Conservation (phyloP, 2,888 invertebrate species). For the Luffia ferchaultella region DNA sequence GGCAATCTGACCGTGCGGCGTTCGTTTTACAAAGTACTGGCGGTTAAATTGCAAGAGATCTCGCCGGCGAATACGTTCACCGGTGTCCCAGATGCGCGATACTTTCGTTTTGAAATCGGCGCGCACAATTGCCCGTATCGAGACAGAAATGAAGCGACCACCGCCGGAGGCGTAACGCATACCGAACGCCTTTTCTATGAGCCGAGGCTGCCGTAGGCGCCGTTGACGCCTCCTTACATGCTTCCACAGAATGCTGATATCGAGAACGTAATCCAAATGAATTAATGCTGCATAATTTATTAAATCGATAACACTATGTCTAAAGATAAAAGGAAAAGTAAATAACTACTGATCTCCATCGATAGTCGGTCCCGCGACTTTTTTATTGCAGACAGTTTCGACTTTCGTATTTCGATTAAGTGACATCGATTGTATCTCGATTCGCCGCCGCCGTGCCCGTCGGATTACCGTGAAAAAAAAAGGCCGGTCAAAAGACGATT, state of each 20-base stretch:
- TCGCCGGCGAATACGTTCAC: conserved; percentile 61
- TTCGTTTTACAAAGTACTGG: conserved; percentile 44
- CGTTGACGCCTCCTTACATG: neutral
- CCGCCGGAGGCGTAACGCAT: conserved; percentile 35
- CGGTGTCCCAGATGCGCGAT: conserved; percentile 59
- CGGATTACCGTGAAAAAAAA: neutral
- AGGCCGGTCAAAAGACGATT: neutral
- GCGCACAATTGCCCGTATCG: conserved; percentile 63
- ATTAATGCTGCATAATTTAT: neutral
- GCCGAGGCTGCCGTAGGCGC: no score
- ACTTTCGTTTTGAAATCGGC: conserved; percentile 67
- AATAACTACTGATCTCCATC: neutral
- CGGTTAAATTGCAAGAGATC: conserved; percentile 60
- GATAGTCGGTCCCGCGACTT: neutral
- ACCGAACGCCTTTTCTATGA: conserved; percentile 14
- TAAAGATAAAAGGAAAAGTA: neutral
- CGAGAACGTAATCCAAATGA: no score
- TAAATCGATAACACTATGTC: neutral
- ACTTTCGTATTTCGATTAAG: neutral
- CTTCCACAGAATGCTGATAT: neutral
- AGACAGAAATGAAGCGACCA: conserved; percentile 43
- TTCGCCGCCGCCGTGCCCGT: neutral
- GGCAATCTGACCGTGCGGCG: conserved; percentile 43
- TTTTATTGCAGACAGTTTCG: neutral
- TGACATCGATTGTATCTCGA: neutral